phyloP scores from a whole-genome alignment of 1,140 invertebrate genomes.

The Ostrea edulis region DNA sequence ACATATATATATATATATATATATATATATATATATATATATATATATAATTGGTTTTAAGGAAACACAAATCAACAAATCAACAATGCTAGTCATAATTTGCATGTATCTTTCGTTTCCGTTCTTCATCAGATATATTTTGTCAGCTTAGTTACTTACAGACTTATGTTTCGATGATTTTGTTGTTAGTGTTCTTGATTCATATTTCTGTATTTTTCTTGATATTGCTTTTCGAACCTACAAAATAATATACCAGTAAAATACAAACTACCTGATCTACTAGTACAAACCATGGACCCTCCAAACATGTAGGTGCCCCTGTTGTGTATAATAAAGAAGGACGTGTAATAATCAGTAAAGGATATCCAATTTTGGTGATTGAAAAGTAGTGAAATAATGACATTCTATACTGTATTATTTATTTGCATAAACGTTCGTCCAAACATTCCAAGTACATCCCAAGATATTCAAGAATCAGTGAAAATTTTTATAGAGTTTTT shows the following conservation, averaged over 20 bases:
- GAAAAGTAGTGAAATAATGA: not conserved
- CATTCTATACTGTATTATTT: not conserved
- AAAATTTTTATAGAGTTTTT: not conserved
- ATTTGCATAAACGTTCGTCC: not conserved
- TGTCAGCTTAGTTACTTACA: not conserved
- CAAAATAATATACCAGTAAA: not conserved
- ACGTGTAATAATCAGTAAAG: not conserved
- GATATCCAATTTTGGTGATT: not conserved
- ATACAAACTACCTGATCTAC: not conserved
- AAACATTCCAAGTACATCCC: not conserved
- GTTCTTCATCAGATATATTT: no score
- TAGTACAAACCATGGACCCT: no score
- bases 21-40: no score
- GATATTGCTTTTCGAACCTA: not conserved
- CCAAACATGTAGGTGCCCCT: not conserved
- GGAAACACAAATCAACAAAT: no score
- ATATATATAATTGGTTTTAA: no score
- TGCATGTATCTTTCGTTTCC: no score
- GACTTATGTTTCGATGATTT: not conserved
- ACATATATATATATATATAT: no score
- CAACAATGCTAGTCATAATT: no score
- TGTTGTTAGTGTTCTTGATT: slow-evolving; percentile 10
- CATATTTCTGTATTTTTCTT: slow-evolving; percentile 9
- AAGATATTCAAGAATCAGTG: not conserved
- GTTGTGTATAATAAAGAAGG: not conserved